Percentiles rank a stretch among this genome's conserved stretches.
Evolutionary conservation across 2,113 vertebrate species (phyloP).

Genomic region (Pygoscelis antarcticus): DNA sequence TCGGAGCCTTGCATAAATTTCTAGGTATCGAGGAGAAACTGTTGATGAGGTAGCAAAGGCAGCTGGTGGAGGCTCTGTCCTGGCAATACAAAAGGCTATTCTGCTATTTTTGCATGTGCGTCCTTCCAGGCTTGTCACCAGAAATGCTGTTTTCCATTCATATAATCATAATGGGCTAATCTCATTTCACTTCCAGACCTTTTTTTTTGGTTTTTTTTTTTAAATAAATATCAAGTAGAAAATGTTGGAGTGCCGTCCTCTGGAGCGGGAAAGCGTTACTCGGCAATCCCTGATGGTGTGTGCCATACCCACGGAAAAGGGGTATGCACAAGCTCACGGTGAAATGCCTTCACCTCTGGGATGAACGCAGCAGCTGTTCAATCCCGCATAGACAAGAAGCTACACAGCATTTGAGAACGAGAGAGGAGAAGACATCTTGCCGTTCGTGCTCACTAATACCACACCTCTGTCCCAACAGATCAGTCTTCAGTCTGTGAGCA

Average conservation of each 20-base stretch:
- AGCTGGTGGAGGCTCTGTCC: background rate
- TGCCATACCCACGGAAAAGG: background rate
- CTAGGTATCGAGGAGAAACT: background rate
- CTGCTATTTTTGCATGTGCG: background rate
- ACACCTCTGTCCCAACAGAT: background rate
- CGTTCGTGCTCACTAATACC: rapidly evolving
- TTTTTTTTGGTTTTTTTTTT: background rate
- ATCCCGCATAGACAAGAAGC: background rate
- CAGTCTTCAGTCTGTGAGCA: background rate
- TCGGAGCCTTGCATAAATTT: background rate
- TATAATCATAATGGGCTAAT: background rate
- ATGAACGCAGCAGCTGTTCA: background rate
- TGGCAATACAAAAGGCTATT: background rate
- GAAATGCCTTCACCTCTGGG: background rate
- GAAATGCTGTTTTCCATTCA: background rate
- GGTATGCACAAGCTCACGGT: rapidly evolving
- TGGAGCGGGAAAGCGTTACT: background rate
- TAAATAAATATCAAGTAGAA: background rate
- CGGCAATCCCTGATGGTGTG: background rate
- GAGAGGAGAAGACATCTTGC: background rate
- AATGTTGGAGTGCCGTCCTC: background rate
- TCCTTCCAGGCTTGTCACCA: background rate
- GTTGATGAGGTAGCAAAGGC: background rate
- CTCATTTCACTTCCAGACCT: background rate
- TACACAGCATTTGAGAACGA: background rate